Percentiles rank a stretch among this genome's conserved stretches.
These are phyloP conservation scores for Patagioenas fasciata DNA, from an alignment of 2,113 vertebrate genomes.

Conservation along the genomic window DNA sequence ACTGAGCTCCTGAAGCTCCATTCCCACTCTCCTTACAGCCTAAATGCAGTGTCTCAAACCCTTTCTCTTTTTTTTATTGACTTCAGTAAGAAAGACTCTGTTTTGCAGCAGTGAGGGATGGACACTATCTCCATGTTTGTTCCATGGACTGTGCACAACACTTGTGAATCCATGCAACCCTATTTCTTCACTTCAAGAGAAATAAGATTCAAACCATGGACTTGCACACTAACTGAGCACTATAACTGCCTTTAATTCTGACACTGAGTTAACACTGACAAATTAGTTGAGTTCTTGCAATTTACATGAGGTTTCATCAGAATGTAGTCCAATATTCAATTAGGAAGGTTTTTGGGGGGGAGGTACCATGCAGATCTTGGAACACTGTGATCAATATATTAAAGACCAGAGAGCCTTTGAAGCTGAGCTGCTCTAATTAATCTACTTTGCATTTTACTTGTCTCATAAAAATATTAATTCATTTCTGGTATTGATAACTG, in stretches of 20 bases:
- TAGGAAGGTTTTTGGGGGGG: neutral
- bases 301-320: neutral
- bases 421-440: neutral
- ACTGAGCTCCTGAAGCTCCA: neutral
- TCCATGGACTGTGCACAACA: neutral
- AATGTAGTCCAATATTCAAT: neutral
- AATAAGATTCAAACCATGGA: neutral
- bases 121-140: neutral
- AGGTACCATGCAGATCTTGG: neutral
- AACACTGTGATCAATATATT: neutral
- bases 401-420: conserved; percentile 11
- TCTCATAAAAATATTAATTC: conserved; percentile 7
- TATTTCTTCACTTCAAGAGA: neutral
- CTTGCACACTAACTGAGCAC: neutral
- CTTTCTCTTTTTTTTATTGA: neutral
- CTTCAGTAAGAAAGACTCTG: neutral
- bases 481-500: neutral
- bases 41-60: neutral
- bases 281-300: neutral
- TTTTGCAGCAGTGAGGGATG: neutral
- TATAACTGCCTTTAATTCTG: neutral
- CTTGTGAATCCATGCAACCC: neutral
- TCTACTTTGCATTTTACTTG: neutral
- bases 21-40: neutral
- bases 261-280: neutral